These are phyloP conservation scores for Parnassius orleans DNA, from an alignment of 2,888 invertebrate species.

Conservation along the genomic window DNA sequence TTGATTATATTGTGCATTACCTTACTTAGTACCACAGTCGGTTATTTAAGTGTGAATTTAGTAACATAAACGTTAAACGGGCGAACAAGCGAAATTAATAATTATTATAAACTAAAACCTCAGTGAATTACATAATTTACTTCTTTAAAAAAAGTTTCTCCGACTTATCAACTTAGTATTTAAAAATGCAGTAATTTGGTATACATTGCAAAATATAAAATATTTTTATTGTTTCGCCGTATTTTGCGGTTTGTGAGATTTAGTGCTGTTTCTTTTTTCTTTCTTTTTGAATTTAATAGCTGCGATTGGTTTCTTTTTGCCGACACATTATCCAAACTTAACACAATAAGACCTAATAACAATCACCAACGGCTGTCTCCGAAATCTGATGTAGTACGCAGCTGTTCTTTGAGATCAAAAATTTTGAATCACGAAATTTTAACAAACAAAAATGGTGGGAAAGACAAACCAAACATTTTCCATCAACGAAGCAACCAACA, in stretches of 20 bases:
- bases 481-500: slow-evolving; percentile 63
- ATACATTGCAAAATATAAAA: slow-evolving; percentile 73
- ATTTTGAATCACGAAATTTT: slow-evolving; percentile 61
- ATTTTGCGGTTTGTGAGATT: slow-evolving; percentile 28
- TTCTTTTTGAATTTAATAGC: slow-evolving; percentile 42
- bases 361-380: slow-evolving; percentile 68
- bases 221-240: slow-evolving; percentile 65
- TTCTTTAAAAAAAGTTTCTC: slow-evolving; percentile 49
- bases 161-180: slow-evolving; percentile 74
- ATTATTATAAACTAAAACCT: slow-evolving; percentile 36
- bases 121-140: slow-evolving; percentile 36
- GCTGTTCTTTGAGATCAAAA: slow-evolving; percentile 74
- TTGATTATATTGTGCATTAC: slow-evolving; percentile 67
- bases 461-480: slow-evolving; percentile 34
- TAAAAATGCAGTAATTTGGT: slow-evolving; percentile 81
- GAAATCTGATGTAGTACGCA: slow-evolving; percentile 62
- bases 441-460: slow-evolving; percentile 55
- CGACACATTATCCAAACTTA: slow-evolving; percentile 75
- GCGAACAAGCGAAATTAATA: slow-evolving; percentile 63
- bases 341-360: slow-evolving; percentile 68
- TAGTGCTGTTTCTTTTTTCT: slow-evolving; percentile 32
- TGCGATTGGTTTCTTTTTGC: slow-evolving; percentile 55
- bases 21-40: slow-evolving; percentile 74
- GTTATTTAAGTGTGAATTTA: slow-evolving; percentile 53
- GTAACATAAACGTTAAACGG: slow-evolving; percentile 59